Percentiles rank a stretch among this genome's conserved stretches.
Conservation (phyloP, 1,140 invertebrate species). For the Araneus ventricosus region DNA sequence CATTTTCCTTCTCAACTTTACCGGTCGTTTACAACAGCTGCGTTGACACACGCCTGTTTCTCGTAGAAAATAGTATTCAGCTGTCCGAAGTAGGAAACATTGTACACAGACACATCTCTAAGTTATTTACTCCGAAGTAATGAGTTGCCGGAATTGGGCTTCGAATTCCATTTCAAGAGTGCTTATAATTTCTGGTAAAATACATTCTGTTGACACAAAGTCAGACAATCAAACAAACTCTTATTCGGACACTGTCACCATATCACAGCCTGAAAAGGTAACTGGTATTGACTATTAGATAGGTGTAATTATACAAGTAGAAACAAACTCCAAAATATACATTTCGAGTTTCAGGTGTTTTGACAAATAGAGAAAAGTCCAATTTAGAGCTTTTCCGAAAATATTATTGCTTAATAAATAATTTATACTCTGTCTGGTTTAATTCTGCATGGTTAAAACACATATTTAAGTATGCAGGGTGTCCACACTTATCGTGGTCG, state of each 20-base stretch:
- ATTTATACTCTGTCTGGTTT: no score
- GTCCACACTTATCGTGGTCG: no score
- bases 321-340: no score
- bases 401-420: no score
- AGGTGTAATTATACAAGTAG: no score
- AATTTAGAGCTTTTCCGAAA: no score
- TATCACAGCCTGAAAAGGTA: background rate
- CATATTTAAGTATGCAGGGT: no score
- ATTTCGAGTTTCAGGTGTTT: no score
- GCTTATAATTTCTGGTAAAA: background rate
- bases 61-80: background rate
- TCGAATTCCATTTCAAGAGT: background rate
- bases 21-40: background rate
- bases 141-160: background rate
- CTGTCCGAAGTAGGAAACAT: background rate
- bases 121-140: background rate
- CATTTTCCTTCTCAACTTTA: background rate
- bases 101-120: background rate
- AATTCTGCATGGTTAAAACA: no score
- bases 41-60: background rate
- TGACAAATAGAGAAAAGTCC: no score
- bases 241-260: background rate
- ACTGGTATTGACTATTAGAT: no score
- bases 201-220: background rate
- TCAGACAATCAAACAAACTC: background rate